These are phyloP conservation scores for Syngnathus typhle DNA, from an alignment of 2,113 vertebrate species.

Conservation along the genomic window DNA sequence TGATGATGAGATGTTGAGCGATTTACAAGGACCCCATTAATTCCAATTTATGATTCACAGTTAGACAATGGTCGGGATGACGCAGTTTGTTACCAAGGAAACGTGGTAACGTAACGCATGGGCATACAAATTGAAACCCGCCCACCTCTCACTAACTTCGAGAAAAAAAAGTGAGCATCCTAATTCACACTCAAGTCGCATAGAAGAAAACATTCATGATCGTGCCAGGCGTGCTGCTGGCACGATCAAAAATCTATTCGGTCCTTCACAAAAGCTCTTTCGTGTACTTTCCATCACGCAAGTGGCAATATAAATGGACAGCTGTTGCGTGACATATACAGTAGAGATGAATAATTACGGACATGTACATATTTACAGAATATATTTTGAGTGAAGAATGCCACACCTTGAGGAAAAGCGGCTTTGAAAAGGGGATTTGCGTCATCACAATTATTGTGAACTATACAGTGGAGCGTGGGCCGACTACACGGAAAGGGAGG, in stretches of 20 bases:
- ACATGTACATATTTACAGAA: slow-evolving; percentile 56
- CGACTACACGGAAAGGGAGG: slow-evolving; percentile 21
- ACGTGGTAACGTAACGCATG: slow-evolving; percentile 49
- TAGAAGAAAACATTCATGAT: slow-evolving; percentile 53
- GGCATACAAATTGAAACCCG: slow-evolving; percentile 54
- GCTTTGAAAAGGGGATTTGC: slow-evolving; percentile 32
- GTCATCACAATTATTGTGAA: slow-evolving; percentile 42
- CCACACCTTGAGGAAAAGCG: slow-evolving; percentile 42
- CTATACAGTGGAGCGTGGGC: slow-evolving; percentile 28
- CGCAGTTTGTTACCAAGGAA: slow-evolving; percentile 69
- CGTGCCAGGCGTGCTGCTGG: slow-evolving; percentile 30
- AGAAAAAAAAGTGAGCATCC: slow-evolving; percentile 29
- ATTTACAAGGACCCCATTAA: slow-evolving; percentile 35
- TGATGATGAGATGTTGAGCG: slow-evolving; percentile 7
- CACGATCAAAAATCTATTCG: slow-evolving; percentile 2
- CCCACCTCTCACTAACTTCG: slow-evolving; percentile 34
- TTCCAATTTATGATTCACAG: slow-evolving; percentile 54
- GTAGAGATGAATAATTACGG: background rate
- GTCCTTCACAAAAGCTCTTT: slow-evolving; percentile 35
- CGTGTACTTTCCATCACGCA: slow-evolving; percentile 39
- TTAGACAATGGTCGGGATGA: slow-evolving; percentile 57
- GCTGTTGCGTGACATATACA: slow-evolving; percentile 22
- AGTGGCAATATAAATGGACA: slow-evolving; percentile 37
- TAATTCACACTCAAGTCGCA: slow-evolving; percentile 51
- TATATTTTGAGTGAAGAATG: slow-evolving; percentile 27